These are phyloP conservation scores for Apoda limacodes DNA, from an alignment of 2,888 invertebrate species.

Conservation along the genomic window DNA sequence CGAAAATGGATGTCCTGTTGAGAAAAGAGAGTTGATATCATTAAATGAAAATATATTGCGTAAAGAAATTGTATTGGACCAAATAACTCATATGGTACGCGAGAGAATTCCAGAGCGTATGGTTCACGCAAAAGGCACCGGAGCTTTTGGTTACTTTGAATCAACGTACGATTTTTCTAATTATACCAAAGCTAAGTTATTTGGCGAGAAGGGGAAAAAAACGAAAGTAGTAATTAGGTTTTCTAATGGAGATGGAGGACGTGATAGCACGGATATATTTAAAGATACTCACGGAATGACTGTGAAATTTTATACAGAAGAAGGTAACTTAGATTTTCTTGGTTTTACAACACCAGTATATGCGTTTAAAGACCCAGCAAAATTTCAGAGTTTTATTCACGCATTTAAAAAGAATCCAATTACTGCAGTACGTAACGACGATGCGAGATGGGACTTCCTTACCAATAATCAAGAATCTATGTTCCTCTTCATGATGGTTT, in stretches of 20 bases:
- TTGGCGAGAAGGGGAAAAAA: constrained; percentile 77
- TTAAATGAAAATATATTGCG: constrained; percentile 3
- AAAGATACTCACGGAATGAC: constrained; percentile 92
- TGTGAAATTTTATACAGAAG: constrained; percentile 90
- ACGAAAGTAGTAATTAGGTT: constrained; percentile 83
- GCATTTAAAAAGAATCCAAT: constrained; percentile 95
- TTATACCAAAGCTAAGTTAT: constrained; percentile 80
- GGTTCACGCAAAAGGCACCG: no score
- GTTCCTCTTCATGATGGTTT: constrained; percentile 86
- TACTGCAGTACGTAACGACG: constrained; percentile 85
- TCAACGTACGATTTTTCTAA: constrained; percentile 84
- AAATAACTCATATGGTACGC: constrained; percentile 13
- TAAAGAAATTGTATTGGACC: constrained; percentile 6
- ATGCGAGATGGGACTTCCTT: constrained; percentile 95
- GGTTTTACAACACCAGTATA: constrained; percentile 91
- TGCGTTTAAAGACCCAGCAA: constrained; percentile 85
- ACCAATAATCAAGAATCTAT: constrained; percentile 84
- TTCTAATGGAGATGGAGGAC: constrained; percentile 85
- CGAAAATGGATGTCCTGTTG: constrained; percentile 5
- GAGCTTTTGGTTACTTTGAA: constrained; percentile 87
- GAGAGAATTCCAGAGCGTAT: no score
- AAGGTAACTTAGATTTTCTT: constrained; percentile 91
- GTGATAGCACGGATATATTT: constrained; percentile 86
- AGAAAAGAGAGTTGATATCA: constrained; percentile 1
- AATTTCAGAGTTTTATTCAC: constrained; percentile 92